Evolutionary conservation across 2,888 invertebrate species (phyloP), one percentile per base, ranked within the genome.

Genomic region (Tromatobia lineatoria): DNA sequence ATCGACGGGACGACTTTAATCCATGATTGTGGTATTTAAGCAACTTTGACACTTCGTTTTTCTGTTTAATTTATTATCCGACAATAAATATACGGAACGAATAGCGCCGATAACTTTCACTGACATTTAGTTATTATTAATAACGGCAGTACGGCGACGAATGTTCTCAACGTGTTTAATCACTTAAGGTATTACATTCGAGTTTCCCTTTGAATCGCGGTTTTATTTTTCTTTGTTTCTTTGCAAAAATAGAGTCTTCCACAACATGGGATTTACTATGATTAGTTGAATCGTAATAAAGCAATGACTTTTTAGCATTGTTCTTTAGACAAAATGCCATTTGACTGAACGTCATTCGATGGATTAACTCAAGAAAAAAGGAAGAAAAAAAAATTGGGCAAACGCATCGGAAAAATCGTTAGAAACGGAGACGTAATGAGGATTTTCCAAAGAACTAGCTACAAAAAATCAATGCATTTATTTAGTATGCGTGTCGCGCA

Each of bases 161-260:
- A 76, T 67, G 50, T 73, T 34, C 71, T 77, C 67, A 73, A 83
- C 57, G n/a, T 42, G 52, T n/a, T 76, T 66, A 61, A 80, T 76
- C 77, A 83, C 83, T 76, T 77, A 57, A 61, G n/a, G 6, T 50
- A 70, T 59, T 76, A 76, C 69, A 57, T 76, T 75, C 80, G 80
- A 57, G 42, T 79, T 66, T 50, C 61, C 45, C 34, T 54, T 66
- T 54, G 20, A 50, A 25, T 59, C 52, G 47, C 54, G 11, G 25
- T 18, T 57, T 42, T 25, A 45, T 76, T 71, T 77, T 61, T 71
- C 18, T 1, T 50, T 45, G 47, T 45, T 52, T 76, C 61, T 50
- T 80, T 81, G 84, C 81, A 81, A 81, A 81, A 84, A 84, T 84
- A 84, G 52, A 78, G 1, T 77, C 59, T 77, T 66, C 25, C 71